Evolutionary conservation across 1,140 invertebrate genomes (phyloP).

Genomic region (Leptopilina clavipes): DNA sequence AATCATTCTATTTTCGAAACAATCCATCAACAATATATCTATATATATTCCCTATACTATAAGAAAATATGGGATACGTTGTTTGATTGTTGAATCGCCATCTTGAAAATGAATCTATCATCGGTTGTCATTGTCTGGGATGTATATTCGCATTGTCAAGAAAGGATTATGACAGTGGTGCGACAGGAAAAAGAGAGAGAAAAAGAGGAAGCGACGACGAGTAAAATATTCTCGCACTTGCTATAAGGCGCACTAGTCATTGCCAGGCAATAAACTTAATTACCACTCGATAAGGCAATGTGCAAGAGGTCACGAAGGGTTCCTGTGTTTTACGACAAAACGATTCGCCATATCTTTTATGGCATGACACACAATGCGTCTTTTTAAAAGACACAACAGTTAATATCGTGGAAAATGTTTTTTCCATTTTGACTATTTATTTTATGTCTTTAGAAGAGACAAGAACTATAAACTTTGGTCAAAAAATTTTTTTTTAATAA

Average conservation of each 20-base stretch:
- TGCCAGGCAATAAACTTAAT: constrained; percentile 59
- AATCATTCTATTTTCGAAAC: constrained; percentile 23
- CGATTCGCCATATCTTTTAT: constrained; percentile 13
- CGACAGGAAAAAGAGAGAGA: background rate
- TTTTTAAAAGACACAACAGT: background rate
- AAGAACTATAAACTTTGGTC: too few relatives aligned
- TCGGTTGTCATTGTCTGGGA: constrained; percentile 51
- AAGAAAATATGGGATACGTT: background rate
- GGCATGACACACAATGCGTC: background rate
- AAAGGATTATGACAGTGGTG: constrained; percentile 36
- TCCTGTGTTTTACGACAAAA: constrained; percentile 42
- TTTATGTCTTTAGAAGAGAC: too few relatives aligned
- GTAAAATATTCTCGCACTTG: constrained; percentile 25
- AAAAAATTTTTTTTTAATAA: too few relatives aligned
- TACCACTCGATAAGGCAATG: constrained; percentile 53
- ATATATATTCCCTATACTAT: too few relatives aligned
- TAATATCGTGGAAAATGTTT: background rate
- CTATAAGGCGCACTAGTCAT: constrained; percentile 48
- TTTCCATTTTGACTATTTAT: too few relatives aligned
- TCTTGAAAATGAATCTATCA: constrained; percentile 52
- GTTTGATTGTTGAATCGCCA: background rate
- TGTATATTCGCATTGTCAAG: background rate
- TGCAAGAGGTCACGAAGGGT: constrained; percentile 44
- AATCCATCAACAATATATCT: background rate
- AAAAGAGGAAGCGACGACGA: background rate